A percentile compares a stretch with the other conserved stretches of the same genome.
Conservation (phyloP, 2,888 invertebrate species). For the Cheilosia impressa region DNA sequence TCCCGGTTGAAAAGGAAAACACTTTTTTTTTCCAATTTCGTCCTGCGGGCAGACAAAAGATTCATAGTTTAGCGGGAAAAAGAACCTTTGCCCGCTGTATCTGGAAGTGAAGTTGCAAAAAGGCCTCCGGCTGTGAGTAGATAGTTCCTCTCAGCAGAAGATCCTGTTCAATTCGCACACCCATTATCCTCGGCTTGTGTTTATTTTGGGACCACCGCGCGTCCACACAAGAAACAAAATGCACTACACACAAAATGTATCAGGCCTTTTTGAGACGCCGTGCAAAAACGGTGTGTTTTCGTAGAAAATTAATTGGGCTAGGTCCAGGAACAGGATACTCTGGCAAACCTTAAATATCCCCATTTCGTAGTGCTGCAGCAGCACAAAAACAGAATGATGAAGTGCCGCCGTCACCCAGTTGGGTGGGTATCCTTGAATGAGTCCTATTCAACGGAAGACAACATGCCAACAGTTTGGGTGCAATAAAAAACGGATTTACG, state of each 20-base stretch:
- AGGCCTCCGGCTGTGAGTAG: conserved; percentile 25
- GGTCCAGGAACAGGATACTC: conserved; percentile 47
- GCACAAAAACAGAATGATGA: conserved; percentile 60
- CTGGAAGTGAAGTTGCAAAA: conserved; percentile 19
- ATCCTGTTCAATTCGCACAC: conserved; percentile 36
- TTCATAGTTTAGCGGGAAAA: conserved; percentile 30
- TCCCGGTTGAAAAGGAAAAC: conserved; percentile 31
- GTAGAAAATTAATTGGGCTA: conserved; percentile 69
- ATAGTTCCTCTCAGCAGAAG: conserved; percentile 2
- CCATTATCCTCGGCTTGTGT: conserved; percentile 18
- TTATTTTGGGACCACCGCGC: conserved; percentile 5
- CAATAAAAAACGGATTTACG: conserved; percentile 75
- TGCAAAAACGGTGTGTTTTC: conserved; percentile 46
- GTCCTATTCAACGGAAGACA: conserved; percentile 48
- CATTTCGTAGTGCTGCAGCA: background rate
- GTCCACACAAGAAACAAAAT: conserved; percentile 11
- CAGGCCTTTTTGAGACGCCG: conserved; percentile 33
- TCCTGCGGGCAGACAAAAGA: conserved; percentile 61
- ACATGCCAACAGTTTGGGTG: conserved; percentile 58
- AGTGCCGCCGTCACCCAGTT: conserved; percentile 61
- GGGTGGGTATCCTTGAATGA: conserved; percentile 47
- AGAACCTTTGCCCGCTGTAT: conserved; percentile 26
- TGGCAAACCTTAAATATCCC: conserved; percentile 28
- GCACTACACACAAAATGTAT: conserved; percentile 20
- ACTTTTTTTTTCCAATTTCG: conserved; percentile 8